Base-by-base conservation (phyloP, 1,140 invertebrate genomes). In the Rhagoletis pomonella region DNA sequence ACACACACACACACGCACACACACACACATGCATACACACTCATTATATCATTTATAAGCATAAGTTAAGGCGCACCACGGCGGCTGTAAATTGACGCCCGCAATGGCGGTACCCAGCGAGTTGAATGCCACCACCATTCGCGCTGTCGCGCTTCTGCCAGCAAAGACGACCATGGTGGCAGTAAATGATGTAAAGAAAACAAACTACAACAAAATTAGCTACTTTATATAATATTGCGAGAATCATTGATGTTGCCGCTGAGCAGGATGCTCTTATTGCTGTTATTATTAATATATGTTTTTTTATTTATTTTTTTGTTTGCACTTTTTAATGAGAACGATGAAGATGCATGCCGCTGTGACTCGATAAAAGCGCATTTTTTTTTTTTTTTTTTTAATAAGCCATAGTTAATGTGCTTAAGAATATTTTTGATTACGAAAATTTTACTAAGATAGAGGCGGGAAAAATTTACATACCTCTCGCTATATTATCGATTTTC, bases 281-380 rank as follows among this genome's bases (percentile, higher is more conserved):
- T 81, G 73, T 55, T 81, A 19, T 81, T 81, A 81, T 81, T 81
- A 81, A 50, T 87, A 58, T 87, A 19, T 14, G 59, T 65, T 42
- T 85, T n/a, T 87, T 9, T 84, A 47, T 81, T 87, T 64, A 14
- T 81, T 81, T 17, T 50, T 81, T 17, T 19, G 12, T 81, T 84
- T 85, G 47, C 67, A 65, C 59, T 67, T 64, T 55, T 84, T 64
- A 59, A 85, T 87, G 81, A 4, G 50, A 55, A 67, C 47, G 50
- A 44, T 67, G 64, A 67, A 55, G 64, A 85, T 29, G 29, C 5
- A 60, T 85, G 60, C 47, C 47, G 47, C 47, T 58, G 47, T 55
- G 17, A 84, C 58, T 58, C 47, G 14, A 9, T 14, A 7, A 62
- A 62, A 62, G 12, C 60, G 12, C 1, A 62, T 1, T 14, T 17